Conservation (phyloP, 2,113 vertebrate species). For the Acrocephalus kingi region DNA sequence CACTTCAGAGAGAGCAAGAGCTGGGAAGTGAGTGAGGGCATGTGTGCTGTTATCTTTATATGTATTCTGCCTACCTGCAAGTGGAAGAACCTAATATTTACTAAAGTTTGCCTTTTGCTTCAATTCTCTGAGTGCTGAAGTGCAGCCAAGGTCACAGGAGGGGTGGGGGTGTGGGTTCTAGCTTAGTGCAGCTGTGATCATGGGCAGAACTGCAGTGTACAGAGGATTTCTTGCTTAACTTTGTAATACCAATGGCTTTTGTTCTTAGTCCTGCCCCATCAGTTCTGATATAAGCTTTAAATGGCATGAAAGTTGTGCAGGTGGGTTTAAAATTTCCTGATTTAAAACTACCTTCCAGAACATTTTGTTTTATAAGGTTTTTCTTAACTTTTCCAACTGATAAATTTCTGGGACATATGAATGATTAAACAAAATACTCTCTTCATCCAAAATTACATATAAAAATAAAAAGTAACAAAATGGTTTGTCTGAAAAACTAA, state of each 20-base stretch:
- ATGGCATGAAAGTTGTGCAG: background rate
- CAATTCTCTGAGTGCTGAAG: background rate
- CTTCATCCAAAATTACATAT: background rate
- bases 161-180: background rate
- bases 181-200: background rate
- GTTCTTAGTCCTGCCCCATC: conserved; percentile 48
- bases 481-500: background rate
- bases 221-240: conserved; percentile 28
- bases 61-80: conserved; percentile 12
- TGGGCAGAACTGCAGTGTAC: conserved; percentile 27
- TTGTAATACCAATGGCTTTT: conserved; percentile 46
- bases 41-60: background rate
- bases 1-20: background rate
- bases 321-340: conserved; percentile 21
- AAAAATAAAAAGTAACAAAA: conserved; percentile 46
- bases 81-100: background rate
- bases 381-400: conserved; percentile 28
- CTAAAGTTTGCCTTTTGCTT: conserved; percentile 22
- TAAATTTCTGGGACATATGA: conserved; percentile 17
- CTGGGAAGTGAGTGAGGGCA: background rate
- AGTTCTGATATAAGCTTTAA: conserved; percentile 40
- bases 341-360: conserved; percentile 36
- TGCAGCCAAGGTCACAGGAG: conserved; percentile 16
- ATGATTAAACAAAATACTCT: background rate
- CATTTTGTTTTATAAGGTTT: conserved; percentile 11